Evolutionary conservation across 2,888 invertebrate genomes (phyloP).

Genomic region (Cantharis nigra): DNA sequence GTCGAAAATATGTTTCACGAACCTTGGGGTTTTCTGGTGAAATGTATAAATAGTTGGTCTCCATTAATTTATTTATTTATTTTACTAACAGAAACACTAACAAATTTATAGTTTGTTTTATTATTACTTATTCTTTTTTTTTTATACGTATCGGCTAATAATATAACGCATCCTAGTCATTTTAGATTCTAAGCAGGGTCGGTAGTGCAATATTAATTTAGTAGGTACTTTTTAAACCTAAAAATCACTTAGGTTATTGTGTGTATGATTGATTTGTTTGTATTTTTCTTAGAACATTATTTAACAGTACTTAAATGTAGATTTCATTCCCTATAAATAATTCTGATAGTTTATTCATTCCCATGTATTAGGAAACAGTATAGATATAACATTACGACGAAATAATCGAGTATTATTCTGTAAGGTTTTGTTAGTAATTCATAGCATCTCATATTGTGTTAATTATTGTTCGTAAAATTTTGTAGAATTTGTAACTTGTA

Average conservation of each 20-base stretch:
- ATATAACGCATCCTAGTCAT: constrained; percentile 53
- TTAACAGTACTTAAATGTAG: constrained; percentile 9
- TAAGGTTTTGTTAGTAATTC: neutral
- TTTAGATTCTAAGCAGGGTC: constrained; percentile 29
- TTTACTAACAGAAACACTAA: constrained; percentile 35
- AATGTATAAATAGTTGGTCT: constrained; percentile 39
- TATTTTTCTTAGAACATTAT: neutral
- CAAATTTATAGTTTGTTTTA: constrained; percentile 32
- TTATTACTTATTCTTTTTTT: constrained; percentile 34
- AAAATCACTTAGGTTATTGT: neutral
- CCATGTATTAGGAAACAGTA: constrained; percentile 7
- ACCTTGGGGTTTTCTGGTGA: constrained; percentile 24
- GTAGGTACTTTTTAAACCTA: neutral
- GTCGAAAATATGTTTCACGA: constrained; percentile 38
- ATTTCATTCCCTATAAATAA: constrained; percentile 25
- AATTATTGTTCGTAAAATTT: constrained; percentile 15
- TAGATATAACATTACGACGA: neutral
- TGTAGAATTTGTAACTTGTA: constrained; percentile 28
- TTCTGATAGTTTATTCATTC: constrained; percentile 23
- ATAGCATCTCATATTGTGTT: neutral
- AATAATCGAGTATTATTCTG: neutral
- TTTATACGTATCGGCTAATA: constrained; percentile 52
- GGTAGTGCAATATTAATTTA: constrained; percentile 24
- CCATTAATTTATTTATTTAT: constrained; percentile 42
- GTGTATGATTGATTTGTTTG: constrained; percentile 11